phyloP scores from a whole-genome alignment of 2,113 vertebrate species.

The Puffinus mauretanicus region DNA sequence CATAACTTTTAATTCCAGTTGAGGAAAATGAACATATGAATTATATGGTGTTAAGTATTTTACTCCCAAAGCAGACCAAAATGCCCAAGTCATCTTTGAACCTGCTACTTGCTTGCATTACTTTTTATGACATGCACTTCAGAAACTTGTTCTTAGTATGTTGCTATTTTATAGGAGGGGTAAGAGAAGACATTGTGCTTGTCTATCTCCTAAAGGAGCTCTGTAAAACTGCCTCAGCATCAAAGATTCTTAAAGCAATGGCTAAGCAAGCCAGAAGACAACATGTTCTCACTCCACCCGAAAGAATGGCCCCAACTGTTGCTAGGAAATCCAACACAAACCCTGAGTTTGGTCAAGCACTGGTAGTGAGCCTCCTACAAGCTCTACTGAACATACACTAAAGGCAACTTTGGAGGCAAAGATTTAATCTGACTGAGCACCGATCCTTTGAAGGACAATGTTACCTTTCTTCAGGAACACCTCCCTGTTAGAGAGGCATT shows the following conservation, averaged over 20 bases:
- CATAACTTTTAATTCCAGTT: neutral
- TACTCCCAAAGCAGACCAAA: neutral
- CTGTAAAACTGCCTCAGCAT: neutral
- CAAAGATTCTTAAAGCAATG: neutral
- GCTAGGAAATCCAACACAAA: slow-evolving; percentile 31
- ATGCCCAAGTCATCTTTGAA: neutral
- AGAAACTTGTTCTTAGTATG: neutral
- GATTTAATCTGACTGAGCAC: neutral
- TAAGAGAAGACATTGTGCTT: neutral
- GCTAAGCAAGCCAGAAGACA: neutral
- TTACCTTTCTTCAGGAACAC: neutral
- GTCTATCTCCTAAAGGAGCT: neutral
- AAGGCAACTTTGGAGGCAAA: neutral
- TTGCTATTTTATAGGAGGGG: neutral
- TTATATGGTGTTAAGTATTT: neutral
- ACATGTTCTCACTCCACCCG: neutral
- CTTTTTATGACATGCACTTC: neutral
- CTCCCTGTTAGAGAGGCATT: neutral
- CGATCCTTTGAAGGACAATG: neutral
- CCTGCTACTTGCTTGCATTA: neutral
- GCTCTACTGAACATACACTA: neutral
- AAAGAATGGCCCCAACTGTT: neutral
- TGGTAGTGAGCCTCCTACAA: neutral
- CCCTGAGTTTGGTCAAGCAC: neutral
- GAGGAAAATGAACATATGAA: neutral